A percentile compares a stretch with the other conserved stretches of the same genome.
phyloP scores from a whole-genome alignment of 2,888 invertebrate species.

The Lasioglossum pauxillum region DNA sequence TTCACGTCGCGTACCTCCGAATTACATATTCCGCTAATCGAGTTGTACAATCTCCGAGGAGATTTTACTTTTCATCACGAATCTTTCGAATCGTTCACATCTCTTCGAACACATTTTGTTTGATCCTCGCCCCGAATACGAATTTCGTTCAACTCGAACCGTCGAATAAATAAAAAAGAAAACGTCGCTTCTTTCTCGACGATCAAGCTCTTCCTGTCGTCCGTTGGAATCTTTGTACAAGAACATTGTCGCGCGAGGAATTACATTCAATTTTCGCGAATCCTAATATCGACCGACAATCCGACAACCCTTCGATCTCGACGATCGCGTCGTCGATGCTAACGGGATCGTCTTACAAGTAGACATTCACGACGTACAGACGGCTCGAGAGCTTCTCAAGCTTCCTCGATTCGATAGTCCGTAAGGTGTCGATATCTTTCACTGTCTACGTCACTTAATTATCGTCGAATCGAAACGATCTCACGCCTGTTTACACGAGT shows the following conservation, averaged over 20 bases:
- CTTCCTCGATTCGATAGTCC: not conserved
- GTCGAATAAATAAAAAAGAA: conserved; percentile 17
- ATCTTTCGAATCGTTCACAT: conserved; percentile 12
- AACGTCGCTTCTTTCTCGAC: conserved; percentile 8
- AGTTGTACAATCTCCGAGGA: conserved; percentile 48
- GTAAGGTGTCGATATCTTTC: conserved; percentile 24
- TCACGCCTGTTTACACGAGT: conserved; percentile 14
- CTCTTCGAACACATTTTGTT: conserved; percentile 28
- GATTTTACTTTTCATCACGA: not conserved
- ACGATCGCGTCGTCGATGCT: not conserved
- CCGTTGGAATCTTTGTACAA: conserved; percentile 13
- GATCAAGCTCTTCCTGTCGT: conserved; percentile 1
- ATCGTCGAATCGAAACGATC: conserved; percentile 34
- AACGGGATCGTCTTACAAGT: conserved; percentile 9
- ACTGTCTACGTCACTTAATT: conserved; percentile 32
- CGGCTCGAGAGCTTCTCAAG: not conserved
- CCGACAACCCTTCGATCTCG: not conserved
- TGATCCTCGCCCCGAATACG: conserved; percentile 28
- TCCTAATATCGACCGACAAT: conserved; percentile 1
- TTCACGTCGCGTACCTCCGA: conserved; percentile 25
- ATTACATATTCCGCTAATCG: conserved; percentile 46
- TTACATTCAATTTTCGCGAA: not conserved
- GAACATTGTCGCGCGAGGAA: conserved; percentile 19
- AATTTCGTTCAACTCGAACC: conserved; percentile 32
- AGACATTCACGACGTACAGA: not conserved